Percentiles rank a stretch among this genome's conserved stretches.
These are phyloP conservation scores for Aporophyla nigra DNA, from an alignment of 2,888 invertebrate genomes.

Conservation along the genomic window DNA sequence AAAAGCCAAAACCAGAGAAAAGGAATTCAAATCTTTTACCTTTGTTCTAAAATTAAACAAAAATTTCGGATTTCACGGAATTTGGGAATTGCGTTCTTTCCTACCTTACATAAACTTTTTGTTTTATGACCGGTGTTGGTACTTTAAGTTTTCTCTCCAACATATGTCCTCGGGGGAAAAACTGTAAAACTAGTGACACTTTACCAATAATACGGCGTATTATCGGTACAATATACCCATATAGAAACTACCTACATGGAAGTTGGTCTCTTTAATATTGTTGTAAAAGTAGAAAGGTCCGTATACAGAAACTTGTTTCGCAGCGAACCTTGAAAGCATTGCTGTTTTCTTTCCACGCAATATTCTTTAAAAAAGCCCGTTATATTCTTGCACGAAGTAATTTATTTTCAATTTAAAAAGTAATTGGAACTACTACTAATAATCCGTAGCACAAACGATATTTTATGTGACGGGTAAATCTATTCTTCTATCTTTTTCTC, in stretches of 20 bases:
- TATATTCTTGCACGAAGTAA: background rate
- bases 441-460: background rate
- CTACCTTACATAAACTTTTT: slow-evolving; percentile 4
- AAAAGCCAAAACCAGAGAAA: slow-evolving; percentile 21
- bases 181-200: slow-evolving; percentile 12
- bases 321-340: background rate
- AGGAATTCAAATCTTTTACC: background rate
- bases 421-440: background rate
- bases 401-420: background rate
- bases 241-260: background rate
- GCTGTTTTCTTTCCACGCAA: background rate
- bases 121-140: slow-evolving; percentile 16
- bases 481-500: background rate
- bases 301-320: background rate
- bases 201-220: slow-evolving; percentile 35
- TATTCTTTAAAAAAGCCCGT: background rate
- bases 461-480: background rate
- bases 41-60: slow-evolving; percentile 15
- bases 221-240: slow-evolving; percentile 7
- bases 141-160: slow-evolving; percentile 15
- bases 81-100: background rate
- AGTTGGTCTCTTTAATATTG: background rate
- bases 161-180: slow-evolving; percentile 6
- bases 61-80: slow-evolving; percentile 9
- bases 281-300: no score